A percentile compares a stretch with the other conserved stretches of the same genome.
phyloP scores from a whole-genome alignment of 2,888 invertebrate genomes.

The Hyposoter dolosus region DNA sequence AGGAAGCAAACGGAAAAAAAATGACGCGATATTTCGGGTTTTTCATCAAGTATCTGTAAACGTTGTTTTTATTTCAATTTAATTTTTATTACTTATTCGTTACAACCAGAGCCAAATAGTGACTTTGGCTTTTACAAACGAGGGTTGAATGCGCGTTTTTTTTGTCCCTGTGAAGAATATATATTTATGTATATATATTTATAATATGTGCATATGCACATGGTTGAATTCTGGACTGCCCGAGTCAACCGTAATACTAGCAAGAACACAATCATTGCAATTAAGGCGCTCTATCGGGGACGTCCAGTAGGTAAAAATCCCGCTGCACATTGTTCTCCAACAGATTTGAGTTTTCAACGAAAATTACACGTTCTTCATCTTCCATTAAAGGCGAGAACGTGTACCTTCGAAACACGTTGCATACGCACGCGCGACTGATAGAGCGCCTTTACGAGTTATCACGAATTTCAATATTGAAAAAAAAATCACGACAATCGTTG shows the following conservation, averaged over 20 bases:
- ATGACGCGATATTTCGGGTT: not conserved
- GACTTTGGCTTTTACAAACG: conserved; percentile 79
- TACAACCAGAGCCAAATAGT: conserved; percentile 80
- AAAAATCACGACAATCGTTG: not conserved
- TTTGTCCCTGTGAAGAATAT: conserved; percentile 58
- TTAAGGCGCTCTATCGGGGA: not conserved
- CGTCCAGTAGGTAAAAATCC: not conserved
- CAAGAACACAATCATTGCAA: conserved; percentile 13
- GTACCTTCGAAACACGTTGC: not conserved
- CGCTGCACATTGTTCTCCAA: not conserved
- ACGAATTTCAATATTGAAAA: not conserved
- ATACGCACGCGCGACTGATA: not conserved
- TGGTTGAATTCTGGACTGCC: conserved; percentile 43
- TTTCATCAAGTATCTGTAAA: not conserved
- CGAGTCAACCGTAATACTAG: conserved; percentile 26
- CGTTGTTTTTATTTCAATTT: conserved; percentile 76
- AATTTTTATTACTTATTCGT: conserved; percentile 81
- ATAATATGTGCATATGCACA: conserved; percentile 39
- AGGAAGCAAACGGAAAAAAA: not conserved
- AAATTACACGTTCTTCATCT: not conserved
- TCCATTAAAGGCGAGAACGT: not conserved
- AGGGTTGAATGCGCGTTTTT: conserved; percentile 46
- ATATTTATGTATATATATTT: conserved; percentile 33
- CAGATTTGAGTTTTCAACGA: not conserved
- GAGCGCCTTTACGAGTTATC: not conserved